phyloP scores from a whole-genome alignment of 2,888 invertebrate species.

The Hirtodrosophila duncani region DNA sequence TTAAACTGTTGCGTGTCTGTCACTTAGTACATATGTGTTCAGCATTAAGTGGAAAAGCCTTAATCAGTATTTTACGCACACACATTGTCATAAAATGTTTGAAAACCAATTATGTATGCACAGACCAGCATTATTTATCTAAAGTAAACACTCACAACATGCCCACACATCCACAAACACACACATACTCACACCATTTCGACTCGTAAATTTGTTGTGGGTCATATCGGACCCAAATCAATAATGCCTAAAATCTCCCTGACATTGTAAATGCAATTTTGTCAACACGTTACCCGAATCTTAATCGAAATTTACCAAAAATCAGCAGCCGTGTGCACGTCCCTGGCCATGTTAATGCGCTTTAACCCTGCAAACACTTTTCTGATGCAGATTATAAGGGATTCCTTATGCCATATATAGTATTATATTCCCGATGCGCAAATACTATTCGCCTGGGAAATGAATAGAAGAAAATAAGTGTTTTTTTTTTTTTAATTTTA shows the following conservation, averaged over 20 bases:
- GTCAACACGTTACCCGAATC: constrained; percentile 10
- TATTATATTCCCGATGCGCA: no score
- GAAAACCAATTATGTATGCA: constrained; percentile 18
- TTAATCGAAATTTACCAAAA: constrained; percentile 2
- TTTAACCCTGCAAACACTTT: no score
- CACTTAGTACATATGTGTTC: no score
- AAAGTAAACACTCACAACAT: constrained; percentile 2
- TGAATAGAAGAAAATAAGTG: no score
- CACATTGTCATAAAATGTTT: constrained; percentile 16
- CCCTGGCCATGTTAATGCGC: not conserved
- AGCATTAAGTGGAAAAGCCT: constrained; percentile 1
- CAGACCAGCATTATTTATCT: constrained; percentile 3
- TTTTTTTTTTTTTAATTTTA: no score
- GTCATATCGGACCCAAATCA: constrained; percentile 58
- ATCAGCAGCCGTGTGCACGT: not conserved
- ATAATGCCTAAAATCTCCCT: constrained; percentile 38
- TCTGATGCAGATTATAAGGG: no score
- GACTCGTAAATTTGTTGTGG: no score
- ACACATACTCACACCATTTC: not conserved
- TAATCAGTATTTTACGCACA: constrained; percentile 32
- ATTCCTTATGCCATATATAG: no score
- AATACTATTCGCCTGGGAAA: no score
- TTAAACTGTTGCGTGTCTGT: constrained; percentile 55
- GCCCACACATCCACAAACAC: not conserved
- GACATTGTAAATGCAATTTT: constrained; percentile 38